phyloP scores from a whole-genome alignment of 92 coral and sea anemone genomes.

The Muricea muricata region DNA sequence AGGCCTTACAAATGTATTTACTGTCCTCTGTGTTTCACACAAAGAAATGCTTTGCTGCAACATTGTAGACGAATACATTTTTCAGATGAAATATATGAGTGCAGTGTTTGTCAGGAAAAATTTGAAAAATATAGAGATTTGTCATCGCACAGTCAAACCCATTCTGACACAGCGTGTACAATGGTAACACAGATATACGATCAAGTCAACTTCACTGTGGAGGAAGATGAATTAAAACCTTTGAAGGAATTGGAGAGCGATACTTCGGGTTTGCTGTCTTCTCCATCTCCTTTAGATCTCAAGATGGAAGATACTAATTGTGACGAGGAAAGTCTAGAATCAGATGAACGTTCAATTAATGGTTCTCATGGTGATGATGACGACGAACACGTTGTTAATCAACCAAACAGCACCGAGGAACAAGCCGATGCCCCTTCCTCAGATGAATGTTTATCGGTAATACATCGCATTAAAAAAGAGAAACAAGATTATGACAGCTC shows the following conservation, averaged over 20 bases:
- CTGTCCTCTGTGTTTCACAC: neutral
- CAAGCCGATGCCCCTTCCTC: neutral
- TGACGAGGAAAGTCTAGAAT: neutral
- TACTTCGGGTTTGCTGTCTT: neutral
- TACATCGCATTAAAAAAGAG: neutral
- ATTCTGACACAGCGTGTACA: neutral
- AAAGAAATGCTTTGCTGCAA: neutral
- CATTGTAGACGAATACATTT: slow-evolving; percentile 5
- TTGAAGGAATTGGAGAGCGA: neutral
- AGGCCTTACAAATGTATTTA: neutral
- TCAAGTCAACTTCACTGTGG: neutral
- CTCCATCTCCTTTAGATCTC: neutral
- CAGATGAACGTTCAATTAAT: neutral
- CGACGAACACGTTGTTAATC: neutral
- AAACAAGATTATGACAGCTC: neutral
- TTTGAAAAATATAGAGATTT: neutral
- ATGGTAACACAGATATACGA: neutral
- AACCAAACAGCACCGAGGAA: neutral
- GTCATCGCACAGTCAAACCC: neutral
- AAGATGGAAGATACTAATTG: neutral
- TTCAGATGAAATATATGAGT: slow-evolving; percentile 1
- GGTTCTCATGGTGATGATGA: neutral
- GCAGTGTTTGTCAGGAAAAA: neutral
- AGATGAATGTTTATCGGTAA: neutral
- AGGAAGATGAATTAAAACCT: neutral